Percentiles rank a stretch among this genome's conserved stretches.
These are phyloP conservation scores for Emmelina monodactyla DNA, from an alignment of 2,888 invertebrate genomes.

Conservation along the genomic window DNA sequence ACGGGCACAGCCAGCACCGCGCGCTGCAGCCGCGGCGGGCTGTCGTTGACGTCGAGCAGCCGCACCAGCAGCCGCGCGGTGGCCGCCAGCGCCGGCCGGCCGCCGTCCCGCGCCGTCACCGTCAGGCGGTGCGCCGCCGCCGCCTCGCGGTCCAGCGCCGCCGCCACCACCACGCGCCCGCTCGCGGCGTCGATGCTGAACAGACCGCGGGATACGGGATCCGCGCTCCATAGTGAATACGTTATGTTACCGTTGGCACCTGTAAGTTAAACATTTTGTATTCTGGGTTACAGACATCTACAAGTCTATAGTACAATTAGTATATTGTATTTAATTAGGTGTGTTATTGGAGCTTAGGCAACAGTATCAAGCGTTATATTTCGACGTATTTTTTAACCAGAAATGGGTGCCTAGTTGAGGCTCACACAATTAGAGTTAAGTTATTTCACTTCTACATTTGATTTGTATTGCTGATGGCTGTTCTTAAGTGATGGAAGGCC, in stretches of 20 bases:
- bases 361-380: no score
- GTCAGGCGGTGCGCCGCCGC: constrained; percentile 76
- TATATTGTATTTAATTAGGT: no score
- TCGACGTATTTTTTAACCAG: no score
- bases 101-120: constrained; percentile 82
- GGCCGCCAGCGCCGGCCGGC: constrained; percentile 66
- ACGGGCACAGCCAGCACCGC: constrained; percentile 79
- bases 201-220: constrained; percentile 55
- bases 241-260: constrained; percentile 71
- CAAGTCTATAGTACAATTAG: no score
- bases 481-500: no score
- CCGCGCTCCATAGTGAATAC: constrained; percentile 72
- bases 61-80: not conserved
- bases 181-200: constrained; percentile 81
- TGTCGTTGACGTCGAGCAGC: constrained; percentile 90
- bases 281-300: no score
- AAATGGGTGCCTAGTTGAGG: no score
- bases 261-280: no score
- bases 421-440: no score
- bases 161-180: constrained; percentile 80
- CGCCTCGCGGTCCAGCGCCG: constrained; percentile 82
- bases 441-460: no score
- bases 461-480: no score
- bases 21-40: constrained; percentile 86
- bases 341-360: no score